Evolutionary conservation across 2,797 vertebrate species (phyloP), one percentile per base, ranked within the genome.

Genomic region (Parambassis ranga): DNA sequence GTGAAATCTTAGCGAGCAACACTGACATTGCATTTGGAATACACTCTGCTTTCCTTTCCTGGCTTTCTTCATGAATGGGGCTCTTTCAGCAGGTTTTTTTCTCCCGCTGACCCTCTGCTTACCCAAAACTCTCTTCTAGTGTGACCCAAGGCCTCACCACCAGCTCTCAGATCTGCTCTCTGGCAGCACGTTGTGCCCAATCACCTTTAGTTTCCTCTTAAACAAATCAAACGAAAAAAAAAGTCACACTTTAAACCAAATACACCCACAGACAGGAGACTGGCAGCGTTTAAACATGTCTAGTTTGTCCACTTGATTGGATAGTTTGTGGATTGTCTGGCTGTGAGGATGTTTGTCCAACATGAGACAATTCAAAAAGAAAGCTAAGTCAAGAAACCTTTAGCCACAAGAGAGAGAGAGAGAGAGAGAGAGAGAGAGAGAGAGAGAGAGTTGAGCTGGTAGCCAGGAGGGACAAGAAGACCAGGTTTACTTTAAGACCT

Each of bases 31-130:
- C 49, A 58, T 65, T 79, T 82, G 84, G 74, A 83, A 65, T 72
- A 77, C 42, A 66, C 46, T 60, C 58, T 71, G 72, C 61, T 86
- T 83, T 82, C 65, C 73, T 81, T 74, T 77, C 68, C 75, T 85
- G 66, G 59, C 81, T 82, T 80, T 58, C 63, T 43, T 35, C 7
- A 81, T 93, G 91, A 93, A 93, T 90, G 62, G 59, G 55, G 56
- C 77, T 76, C 92, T 87, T 91, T 92, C 79, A 91, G 55, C 18
- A n/a, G n/a, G n/a, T 30, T 5, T 48, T 52, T 59, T 31, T 58
- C 62, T 72, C 74, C 63, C 43, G 38, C 48, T 83, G 75, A 87
- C 77, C 77, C 55, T 55, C 50, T 47, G 32, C 83, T 82, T 81
- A 78, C 74, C 75, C 58, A 66, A 38, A 46, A 43, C 65, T 71